phyloP scores from a whole-genome alignment of 2,888 invertebrate genomes.

The Ceramica pisi region DNA sequence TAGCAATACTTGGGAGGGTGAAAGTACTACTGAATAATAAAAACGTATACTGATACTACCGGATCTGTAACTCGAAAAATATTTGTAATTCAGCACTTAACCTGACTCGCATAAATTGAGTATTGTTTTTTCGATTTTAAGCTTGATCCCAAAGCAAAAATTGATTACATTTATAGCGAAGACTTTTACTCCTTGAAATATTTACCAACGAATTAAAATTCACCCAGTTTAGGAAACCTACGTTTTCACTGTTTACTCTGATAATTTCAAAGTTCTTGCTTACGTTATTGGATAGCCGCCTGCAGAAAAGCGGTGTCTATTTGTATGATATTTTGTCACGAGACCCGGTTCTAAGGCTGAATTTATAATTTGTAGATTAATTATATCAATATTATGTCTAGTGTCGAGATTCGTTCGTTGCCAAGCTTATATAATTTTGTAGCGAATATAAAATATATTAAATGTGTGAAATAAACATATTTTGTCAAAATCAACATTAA shows the following conservation, averaged over 20 bases:
- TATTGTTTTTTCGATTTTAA: not conserved
- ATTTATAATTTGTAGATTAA: slow-evolving; percentile 28
- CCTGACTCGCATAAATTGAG: not conserved
- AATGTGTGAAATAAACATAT: slow-evolving; percentile 44
- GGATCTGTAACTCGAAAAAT: not conserved
- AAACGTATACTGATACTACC: too few relatives aligned
- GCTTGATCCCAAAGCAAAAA: not conserved
- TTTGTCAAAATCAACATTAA: slow-evolving; percentile 48
- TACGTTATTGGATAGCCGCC: not conserved
- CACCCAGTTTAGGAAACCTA: not conserved
- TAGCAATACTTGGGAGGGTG: too few relatives aligned
- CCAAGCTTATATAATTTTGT: slow-evolving; percentile 16
- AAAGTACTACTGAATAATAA: too few relatives aligned
- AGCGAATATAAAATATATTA: slow-evolving; percentile 23
- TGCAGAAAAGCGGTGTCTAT: not conserved
- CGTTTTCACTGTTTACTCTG: not conserved
- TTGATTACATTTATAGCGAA: too few relatives aligned
- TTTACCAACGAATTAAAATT: not conserved
- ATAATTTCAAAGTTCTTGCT: not conserved
- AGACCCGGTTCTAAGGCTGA: not conserved
- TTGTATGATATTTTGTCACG: slow-evolving; percentile 9
- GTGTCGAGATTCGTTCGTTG: not conserved
- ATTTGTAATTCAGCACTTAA: too few relatives aligned
- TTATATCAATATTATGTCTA: not conserved
- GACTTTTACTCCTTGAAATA: not conserved